These are phyloP conservation scores for Hydropsyche betteni DNA, from an alignment of 2,888 invertebrate genomes.

Conservation along the genomic window DNA sequence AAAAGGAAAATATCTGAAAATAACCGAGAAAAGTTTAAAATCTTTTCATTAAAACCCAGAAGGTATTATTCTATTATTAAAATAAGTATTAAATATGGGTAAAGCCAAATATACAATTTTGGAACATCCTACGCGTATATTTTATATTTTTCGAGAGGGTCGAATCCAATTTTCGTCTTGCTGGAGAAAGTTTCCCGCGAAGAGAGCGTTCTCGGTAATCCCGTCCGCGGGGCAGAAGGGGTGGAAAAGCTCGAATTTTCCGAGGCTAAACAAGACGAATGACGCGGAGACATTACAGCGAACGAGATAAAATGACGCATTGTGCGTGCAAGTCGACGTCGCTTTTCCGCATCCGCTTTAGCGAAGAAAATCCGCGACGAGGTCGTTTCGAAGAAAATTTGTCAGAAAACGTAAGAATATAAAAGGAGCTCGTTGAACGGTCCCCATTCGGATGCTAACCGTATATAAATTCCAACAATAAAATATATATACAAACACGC, in stretches of 20 bases:
- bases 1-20: no score
- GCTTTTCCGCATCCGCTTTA: background rate
- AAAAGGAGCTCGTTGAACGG: no score
- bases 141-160: conserved; percentile 1
- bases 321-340: conserved; percentile 5
- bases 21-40: no score
- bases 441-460: no score
- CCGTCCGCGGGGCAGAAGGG: no score
- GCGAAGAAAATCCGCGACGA: background rate
- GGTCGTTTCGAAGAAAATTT: no score
- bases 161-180: conserved; percentile 36
- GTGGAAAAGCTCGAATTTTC: conserved; percentile 26
- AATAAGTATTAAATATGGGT: background rate
- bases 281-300: conserved; percentile 25
- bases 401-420: no score
- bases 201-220: conserved; percentile 7
- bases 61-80: no score
- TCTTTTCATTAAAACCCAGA: no score
- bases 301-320: conserved; percentile 33
- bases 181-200: conserved; percentile 38
- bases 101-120: background rate
- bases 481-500: no score
- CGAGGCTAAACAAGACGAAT: conserved; percentile 41
- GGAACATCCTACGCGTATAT: background rate
- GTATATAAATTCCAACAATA: no score